Evolutionary conservation across 2,888 invertebrate species (phyloP).

Genomic region (Chalcis sispes): DNA sequence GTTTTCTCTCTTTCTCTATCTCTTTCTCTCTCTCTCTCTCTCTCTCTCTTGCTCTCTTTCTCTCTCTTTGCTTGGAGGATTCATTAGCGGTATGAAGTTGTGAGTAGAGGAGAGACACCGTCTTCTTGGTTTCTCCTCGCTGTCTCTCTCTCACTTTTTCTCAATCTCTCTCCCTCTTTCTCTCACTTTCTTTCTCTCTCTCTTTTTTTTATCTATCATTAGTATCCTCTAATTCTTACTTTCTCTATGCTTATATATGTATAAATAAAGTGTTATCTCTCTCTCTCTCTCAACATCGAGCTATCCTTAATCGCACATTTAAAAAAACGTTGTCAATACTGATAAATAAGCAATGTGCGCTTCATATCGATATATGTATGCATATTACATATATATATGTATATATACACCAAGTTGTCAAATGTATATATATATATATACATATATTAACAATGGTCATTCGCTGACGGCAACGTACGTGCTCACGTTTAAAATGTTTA

Average conservation of each 20-base stretch:
- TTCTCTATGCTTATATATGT: too few relatives aligned
- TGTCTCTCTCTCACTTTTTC: slow-evolving; percentile 6
- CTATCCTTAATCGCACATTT: slow-evolving; percentile 26
- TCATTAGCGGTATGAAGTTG: slow-evolving; percentile 8
- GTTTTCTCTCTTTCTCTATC: slow-evolving; percentile 14
- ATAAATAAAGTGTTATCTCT: not conserved
- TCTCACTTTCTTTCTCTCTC: not conserved
- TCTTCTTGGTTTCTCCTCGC: not conserved
- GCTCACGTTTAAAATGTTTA: slow-evolving; percentile 23
- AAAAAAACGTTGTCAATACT: slow-evolving; percentile 29
- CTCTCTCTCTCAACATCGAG: too few relatives aligned
- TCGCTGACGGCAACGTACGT: slow-evolving; percentile 47
- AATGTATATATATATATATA: not conserved
- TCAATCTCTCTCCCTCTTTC: slow-evolving; percentile 23
- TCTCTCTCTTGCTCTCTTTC: slow-evolving; percentile 6
- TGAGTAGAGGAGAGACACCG: slow-evolving; percentile 4
- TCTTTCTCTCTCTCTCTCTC: not conserved
- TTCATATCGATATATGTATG: slow-evolving; percentile 33
- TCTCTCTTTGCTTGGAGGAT: slow-evolving; percentile 14
- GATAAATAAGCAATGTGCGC: slow-evolving; percentile 35
- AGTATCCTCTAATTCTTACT: too few relatives aligned
- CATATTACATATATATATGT: not conserved
- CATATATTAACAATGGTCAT: slow-evolving; percentile 13
- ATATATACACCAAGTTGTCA: slow-evolving; percentile 16
- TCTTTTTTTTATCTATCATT: too few relatives aligned